Percentiles rank a stretch among this genome's conserved stretches.
These are phyloP conservation scores for Gymnocheta viridis DNA, from an alignment of 2,888 invertebrate species.

Conservation along the genomic window DNA sequence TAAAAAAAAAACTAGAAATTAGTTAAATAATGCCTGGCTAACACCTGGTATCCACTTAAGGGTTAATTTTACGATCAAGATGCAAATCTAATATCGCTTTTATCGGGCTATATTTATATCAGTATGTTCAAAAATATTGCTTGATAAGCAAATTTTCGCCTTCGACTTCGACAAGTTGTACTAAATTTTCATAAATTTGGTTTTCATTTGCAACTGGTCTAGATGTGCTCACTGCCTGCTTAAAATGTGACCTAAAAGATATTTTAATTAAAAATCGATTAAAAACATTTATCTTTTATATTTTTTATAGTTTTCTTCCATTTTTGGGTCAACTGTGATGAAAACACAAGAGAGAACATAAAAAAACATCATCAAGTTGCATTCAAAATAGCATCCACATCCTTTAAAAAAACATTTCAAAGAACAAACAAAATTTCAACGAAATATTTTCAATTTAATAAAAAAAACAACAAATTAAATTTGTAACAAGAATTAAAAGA, in stretches of 20 bases:
- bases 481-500: not conserved
- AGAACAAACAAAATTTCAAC: not conserved
- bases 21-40: too few relatives aligned
- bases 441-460: not conserved
- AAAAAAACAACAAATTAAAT: not conserved
- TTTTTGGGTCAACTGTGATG: conserved; percentile 37
- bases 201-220: not conserved
- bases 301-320: not conserved
- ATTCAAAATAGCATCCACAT: conserved; percentile 2
- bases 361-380: not conserved
- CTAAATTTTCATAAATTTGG: not conserved
- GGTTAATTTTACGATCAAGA: too few relatives aligned
- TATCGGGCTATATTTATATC: too few relatives aligned
- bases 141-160: too few relatives aligned
- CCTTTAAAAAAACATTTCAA: not conserved
- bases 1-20: too few relatives aligned
- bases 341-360: not conserved
- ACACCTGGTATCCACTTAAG: too few relatives aligned
- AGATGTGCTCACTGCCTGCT: not conserved
- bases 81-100: too few relatives aligned
- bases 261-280: conserved; percentile 49
- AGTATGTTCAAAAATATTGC: too few relatives aligned
- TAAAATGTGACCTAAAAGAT: conserved; percentile 39
- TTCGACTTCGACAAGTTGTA: too few relatives aligned
- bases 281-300: conserved; percentile 17